These are phyloP conservation scores for Papilio machaon DNA, from an alignment of 1,140 invertebrate species.

Conservation along the genomic window DNA sequence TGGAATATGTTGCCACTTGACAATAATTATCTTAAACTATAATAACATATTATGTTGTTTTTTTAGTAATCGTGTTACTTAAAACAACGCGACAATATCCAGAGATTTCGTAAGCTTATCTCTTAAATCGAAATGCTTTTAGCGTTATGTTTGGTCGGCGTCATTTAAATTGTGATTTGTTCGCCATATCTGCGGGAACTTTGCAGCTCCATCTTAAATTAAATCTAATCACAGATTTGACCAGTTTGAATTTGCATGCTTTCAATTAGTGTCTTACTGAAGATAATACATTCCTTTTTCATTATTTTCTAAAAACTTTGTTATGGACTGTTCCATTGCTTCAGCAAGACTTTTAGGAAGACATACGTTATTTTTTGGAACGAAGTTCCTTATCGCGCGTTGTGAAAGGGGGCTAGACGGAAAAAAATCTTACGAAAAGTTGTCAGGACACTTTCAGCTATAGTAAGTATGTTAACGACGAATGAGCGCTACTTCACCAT, in stretches of 20 bases:
- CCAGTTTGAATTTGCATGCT: background rate
- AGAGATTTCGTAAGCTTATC: background rate
- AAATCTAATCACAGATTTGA: slow-evolving; percentile 5
- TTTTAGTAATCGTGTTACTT: background rate
- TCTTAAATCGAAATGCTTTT: slow-evolving; percentile 27
- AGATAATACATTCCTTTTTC: background rate
- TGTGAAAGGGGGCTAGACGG: no score
- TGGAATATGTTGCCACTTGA: no score
- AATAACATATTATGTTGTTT: background rate
- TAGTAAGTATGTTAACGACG: no score
- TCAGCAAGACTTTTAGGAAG: no score
- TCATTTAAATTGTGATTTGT: slow-evolving; percentile 6
- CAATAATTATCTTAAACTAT: no score
- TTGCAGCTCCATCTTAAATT: background rate
- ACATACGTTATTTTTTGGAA: no score
- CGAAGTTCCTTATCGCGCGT: no score
- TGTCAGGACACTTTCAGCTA: no score
- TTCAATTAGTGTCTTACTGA: background rate
- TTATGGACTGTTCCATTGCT: background rate
- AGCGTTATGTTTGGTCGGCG: background rate
- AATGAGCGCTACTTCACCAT: no score
- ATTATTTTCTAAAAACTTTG: background rate
- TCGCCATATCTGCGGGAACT: background rate
- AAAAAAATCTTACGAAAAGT: no score
- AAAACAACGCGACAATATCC: background rate